phyloP scores from a whole-genome alignment of 2,888 invertebrate genomes.

The Sarcophaga carnaria region DNA sequence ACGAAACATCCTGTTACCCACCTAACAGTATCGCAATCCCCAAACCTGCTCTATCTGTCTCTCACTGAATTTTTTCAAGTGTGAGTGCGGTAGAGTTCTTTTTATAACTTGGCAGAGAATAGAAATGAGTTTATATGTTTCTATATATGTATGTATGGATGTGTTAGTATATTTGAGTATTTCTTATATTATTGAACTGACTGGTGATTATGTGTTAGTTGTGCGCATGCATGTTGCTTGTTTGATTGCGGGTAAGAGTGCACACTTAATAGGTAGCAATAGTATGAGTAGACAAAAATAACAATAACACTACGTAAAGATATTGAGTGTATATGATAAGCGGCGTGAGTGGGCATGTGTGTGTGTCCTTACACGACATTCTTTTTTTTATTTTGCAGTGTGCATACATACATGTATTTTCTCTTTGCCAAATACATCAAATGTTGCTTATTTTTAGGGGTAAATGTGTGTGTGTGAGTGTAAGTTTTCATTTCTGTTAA shows the following conservation, averaged over 20 bases:
- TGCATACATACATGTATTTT: not conserved
- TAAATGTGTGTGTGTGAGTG: not conserved
- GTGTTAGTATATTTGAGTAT: constrained; percentile 11
- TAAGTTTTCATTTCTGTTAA: constrained; percentile 4
- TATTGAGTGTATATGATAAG: not conserved
- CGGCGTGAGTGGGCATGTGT: not conserved
- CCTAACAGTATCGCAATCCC: not conserved
- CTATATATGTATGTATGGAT: not conserved
- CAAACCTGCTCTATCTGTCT: not conserved
- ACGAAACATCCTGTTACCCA: not conserved
- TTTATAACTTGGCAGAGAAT: not conserved
- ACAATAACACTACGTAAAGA: no score
- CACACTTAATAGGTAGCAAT: no score
- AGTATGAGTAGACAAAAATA: no score
- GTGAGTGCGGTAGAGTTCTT: not conserved
- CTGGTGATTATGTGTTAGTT: constrained; percentile 10
- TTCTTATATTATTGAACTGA: not conserved
- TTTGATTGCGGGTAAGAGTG: not conserved
- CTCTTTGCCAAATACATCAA: not conserved
- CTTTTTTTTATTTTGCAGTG: constrained; percentile 27
- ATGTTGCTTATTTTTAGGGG: not conserved
- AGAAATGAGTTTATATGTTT: not conserved
- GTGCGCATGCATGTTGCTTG: constrained; percentile 62
- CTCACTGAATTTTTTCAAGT: not conserved
- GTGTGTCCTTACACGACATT: constrained; percentile 49